Evolutionary conservation across 2,797 vertebrate genomes (phyloP), one percentile per base, ranked within the genome.

Genomic region (Arrhamphus sclerolepis): DNA sequence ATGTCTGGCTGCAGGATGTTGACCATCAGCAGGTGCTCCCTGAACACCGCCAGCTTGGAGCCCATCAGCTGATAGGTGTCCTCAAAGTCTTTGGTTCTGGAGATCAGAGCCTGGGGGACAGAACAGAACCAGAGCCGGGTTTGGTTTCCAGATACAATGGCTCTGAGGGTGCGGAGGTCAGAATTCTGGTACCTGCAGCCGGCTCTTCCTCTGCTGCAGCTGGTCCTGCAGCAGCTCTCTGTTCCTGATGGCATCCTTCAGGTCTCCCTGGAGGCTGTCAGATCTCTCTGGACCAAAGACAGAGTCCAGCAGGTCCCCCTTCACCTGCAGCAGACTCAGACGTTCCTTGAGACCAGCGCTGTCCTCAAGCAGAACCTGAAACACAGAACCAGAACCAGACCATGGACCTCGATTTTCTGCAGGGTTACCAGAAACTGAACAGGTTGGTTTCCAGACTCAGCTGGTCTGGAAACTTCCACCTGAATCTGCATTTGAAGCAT

Each of bases 201-300:
- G 83, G 79, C 75, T 92, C 75, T 93, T 96, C 78, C 92, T 93
- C 86, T 95, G 93, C 69, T 94, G 78, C 2, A 99, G 94, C 74
- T 91, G 85, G 66, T 74, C 76, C 60, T 97, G 94, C 16, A 98
- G 79, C 58, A 91, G 84, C 78, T 95, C 95, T 64, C 95, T 85
- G 77, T 93, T 93, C 68, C 88, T 88, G 62, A 90, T 26, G 13
- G 93, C 90, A 3, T 85, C 28, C 0, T 46, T 78, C 54, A 92
- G 89, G 53, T 96, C 92, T 1, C 83, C 88, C 76, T 94, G 88
- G 22, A 98, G 86, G 43, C 72, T 66, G 0, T 79, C 64, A 1
- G 92, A 87, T 62, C 77, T 76, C 58, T 97, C 93, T 1, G 89
- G 84, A 13, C 94, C 94, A 0, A 96, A 93, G 66, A 98, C 24